Base-by-base conservation (phyloP, 2,797 vertebrate species). In the Xiphorhynchus erythropygius region DNA sequence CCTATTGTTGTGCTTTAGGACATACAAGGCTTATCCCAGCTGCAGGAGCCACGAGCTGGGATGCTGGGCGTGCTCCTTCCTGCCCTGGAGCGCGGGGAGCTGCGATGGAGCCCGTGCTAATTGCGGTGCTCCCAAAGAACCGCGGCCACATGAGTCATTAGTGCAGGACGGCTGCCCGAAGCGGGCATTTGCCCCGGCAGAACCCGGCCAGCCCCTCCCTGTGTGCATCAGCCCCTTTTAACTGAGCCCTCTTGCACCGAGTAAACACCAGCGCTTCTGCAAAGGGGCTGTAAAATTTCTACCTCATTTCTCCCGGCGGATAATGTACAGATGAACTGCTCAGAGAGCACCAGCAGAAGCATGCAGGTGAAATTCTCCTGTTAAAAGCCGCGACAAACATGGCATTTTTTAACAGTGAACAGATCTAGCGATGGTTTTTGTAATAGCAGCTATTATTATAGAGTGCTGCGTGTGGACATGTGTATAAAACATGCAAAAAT, bases 1-100 rank as follows among this genome's bases (percentile, higher is more conserved):
- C 11, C 74, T 87, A 7, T 42, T 46, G 82, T 68, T 89, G 52
- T 89, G 93, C 3, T 49, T 57, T 10, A 84, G 95, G 87, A 65
- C 12, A 88, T 82, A 76, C 75, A 68, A 89, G 90, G 90, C 59
- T 94, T 57, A 50, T 28, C 85, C 60, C 77, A 71, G 89, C 64
- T 77, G 27, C 56, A 62, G 95, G 91, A 95, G 59, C 82, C 74
- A 22, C 1, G 21, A 82, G 79, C 56, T 73, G 47, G 47, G 47
- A 9, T 49, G 23, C 47, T 49, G 47, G 13, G 47, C 24, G 47
- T 49, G 47, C 47, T 27, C 47, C 24, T 46, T 60, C 64, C 44
- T 83, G 47, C 49, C 39, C 80, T 85, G 93, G 46, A 63, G 90
- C 50, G 3, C 27, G 25, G 70, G 74, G 49, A 32, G 65, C 18